Conservation (phyloP, 2,797 vertebrate species). For the Nannoperca australis region DNA sequence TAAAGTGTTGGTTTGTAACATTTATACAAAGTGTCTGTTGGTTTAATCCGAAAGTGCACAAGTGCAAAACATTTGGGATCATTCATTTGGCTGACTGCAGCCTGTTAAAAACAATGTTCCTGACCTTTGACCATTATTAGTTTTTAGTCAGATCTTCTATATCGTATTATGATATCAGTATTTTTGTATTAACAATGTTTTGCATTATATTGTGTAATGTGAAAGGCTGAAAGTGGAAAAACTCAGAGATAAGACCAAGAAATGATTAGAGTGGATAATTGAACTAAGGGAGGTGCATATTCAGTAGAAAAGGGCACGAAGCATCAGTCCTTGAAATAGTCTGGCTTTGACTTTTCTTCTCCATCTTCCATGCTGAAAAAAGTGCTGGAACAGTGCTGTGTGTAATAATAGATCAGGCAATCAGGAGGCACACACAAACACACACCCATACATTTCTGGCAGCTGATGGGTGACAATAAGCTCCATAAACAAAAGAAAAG, state of each 20-base stretch:
- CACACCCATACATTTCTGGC: no score
- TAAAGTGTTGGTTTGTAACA: slow-evolving; percentile 44
- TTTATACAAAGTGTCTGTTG: slow-evolving; percentile 11
- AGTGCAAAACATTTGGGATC: background rate
- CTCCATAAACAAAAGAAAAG: no score
- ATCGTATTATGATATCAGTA: background rate
- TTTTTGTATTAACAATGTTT: background rate
- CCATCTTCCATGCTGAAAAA: no score
- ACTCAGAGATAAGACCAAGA: background rate
- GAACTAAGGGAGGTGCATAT: background rate
- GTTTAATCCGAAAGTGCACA: background rate
- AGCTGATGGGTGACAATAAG: no score
- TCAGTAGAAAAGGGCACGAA: background rate
- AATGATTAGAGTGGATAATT: background rate
- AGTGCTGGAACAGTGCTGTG: no score
- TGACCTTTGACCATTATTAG: background rate
- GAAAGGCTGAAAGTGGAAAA: background rate
- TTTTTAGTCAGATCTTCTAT: background rate
- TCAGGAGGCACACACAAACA: no score
- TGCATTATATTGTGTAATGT: background rate
- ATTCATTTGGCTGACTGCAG: background rate
- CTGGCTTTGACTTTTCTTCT: no score
- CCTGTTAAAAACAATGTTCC: background rate
- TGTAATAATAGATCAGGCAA: no score
- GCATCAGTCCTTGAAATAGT: background rate